Conservation (phyloP, 2,888 invertebrate species). For the Leptinotarsa juncta region DNA sequence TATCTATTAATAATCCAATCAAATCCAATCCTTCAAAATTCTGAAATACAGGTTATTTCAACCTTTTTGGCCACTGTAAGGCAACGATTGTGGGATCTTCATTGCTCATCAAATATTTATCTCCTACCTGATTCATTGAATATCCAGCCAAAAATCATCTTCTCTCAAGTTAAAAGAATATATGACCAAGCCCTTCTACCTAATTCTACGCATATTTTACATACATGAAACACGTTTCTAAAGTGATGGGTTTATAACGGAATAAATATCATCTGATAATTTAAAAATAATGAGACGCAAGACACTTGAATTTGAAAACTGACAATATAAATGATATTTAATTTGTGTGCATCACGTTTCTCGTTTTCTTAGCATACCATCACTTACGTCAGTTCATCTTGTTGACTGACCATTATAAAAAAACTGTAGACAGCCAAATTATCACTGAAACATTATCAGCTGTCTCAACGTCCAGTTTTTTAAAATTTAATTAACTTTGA, state of each 20-base stretch:
- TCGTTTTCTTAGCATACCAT: conserved; percentile 1
- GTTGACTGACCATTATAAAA: not conserved
- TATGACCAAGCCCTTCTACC: not conserved
- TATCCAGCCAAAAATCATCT: no score
- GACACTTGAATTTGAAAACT: conserved; percentile 1
- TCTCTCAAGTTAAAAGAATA: no score
- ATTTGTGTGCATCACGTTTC: conserved; percentile 7
- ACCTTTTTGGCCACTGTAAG: no score
- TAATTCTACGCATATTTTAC: not conserved
- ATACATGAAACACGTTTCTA: not conserved
- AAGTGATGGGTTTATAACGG: not conserved
- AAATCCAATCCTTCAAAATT: no score
- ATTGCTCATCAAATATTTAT: no score
- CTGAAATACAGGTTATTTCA: no score
- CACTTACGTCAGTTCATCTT: not conserved
- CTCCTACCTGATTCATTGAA: no score
- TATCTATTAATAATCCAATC: no score
- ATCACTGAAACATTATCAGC: not conserved
- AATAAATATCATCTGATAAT: not conserved
- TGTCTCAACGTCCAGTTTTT: conserved; percentile 5
- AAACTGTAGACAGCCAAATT: conserved; percentile 8
- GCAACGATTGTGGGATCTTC: no score
- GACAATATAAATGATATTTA: conserved; percentile 1
- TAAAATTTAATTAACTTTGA: not conserved
- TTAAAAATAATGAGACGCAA: conserved; percentile 1